A percentile compares a stretch with the other conserved stretches of the same genome.
Conservation (phyloP, 2,888 invertebrate genomes). For the Sminthurides aquaticus region DNA sequence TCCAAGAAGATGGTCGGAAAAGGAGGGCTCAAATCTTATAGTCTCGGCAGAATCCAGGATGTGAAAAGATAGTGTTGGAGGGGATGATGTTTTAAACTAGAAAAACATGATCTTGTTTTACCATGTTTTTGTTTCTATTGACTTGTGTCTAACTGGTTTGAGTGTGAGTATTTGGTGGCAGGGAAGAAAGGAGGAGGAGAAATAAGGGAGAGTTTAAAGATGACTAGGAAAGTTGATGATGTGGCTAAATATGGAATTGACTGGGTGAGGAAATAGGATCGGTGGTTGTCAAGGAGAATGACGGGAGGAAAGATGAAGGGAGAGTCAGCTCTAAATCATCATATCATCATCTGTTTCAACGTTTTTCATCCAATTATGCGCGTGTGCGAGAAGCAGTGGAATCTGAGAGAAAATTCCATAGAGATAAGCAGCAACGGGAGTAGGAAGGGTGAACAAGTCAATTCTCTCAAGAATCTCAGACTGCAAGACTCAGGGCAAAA, state of each 20-base stretch:
- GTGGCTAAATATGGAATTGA: conserved; percentile 6
- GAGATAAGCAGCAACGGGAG: no score
- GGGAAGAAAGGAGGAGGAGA: background rate
- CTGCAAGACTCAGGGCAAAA: no score
- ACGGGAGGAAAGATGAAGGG: background rate
- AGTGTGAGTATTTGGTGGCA: no score
- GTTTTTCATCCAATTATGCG: conserved; percentile 1
- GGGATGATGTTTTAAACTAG: background rate
- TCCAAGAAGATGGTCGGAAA: no score
- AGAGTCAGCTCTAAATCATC: background rate
- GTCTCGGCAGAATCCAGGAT: no score
- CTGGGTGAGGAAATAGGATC: conserved; percentile 5
- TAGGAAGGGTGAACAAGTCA: no score
- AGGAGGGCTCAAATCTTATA: no score
- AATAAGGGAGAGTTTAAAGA: background rate
- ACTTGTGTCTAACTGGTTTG: background rate
- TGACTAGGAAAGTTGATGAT: background rate
- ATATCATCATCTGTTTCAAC: background rate
- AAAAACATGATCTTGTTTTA: background rate
- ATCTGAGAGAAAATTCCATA: background rate
- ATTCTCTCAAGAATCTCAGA: no score
- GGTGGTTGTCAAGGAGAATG: conserved; percentile 1
- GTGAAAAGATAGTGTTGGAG: background rate
- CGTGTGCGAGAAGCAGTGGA: background rate
- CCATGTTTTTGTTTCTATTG: background rate